Evolutionary conservation across 2,113 vertebrate species (phyloP), one percentile per base, ranked within the genome.

Genomic region (Anser cygnoides): DNA sequence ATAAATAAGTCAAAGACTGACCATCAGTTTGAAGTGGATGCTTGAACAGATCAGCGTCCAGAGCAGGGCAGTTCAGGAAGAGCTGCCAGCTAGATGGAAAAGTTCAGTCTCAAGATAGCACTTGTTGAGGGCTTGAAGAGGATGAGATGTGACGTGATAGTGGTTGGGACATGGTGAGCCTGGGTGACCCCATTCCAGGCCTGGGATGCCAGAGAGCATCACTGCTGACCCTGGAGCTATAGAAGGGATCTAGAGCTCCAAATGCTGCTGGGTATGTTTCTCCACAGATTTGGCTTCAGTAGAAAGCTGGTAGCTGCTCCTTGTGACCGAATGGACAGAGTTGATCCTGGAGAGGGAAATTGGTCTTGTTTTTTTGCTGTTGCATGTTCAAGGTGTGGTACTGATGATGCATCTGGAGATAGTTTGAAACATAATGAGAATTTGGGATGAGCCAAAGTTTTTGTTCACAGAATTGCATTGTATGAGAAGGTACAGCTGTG

Each of bases 21-120:
- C 46, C 20, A 26, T 46, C n/a, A 41, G 25, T 68, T 35, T 81
- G 62, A 87, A 68, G 62, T 62, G 46, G 25, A 10, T 59, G 13
- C 39, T 67, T 0, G 1, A 68, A 22, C n/a, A 39, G n/a, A 41
- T 57, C 55, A n/a, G 5, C 68, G 49, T 61, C 15, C 0, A 0
- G 52, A 67, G 29, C 13, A 4, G 4, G 12, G 37, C 18, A 9
- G 23, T 31, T 61, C 33, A 14, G 22, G 59, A 54, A 54, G 26
- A 66, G 28, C 25, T 0, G 2, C 50, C n/a, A 41, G 6, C 46
- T 52, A 49, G 46, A 49, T 31, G 18, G 9, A 73, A 33, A 29
- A 29, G 23, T 14, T 21, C 35, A 37, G 8, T 74, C 39, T 73
- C 8, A 26, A 23, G 46, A 41, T 67, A 29, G 11, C 15, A 6